Base-by-base conservation (phyloP, 2,888 invertebrate species). In the Rhimphoctona megacephalus region DNA sequence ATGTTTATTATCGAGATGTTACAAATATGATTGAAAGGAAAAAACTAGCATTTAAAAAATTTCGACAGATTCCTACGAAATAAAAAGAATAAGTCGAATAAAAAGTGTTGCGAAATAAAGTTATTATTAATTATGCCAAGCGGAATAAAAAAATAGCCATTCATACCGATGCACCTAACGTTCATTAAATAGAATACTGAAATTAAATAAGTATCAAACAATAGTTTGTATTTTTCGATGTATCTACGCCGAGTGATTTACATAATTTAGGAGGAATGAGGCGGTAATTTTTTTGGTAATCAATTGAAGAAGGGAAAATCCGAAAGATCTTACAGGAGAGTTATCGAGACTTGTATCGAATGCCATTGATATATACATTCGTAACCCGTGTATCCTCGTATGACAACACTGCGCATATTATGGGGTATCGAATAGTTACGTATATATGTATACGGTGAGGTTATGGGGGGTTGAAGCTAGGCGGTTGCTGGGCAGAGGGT, bases 401-500 rank as follows among this genome's bases (percentile, higher is more conserved):
- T 70, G 79, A 88, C 89, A 88, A 86, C 88, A 82, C 77, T 84
- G 84, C 88, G 88, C 87, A 85, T 89, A 89, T 89, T 87, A 87
- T 72, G 85, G 81, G 79, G 89, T 86, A 86, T 86, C 61, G 76
- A 54, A 80, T 61, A 67, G 73, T 64, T 9, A 22, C n/a, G 39
- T 49, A 57, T 67, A 30, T 81, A 69, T 72, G 73, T 77, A 78
- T 66, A 33, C 46, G 30, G 14, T 43, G n/a, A n/a, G 33, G n/a
- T 5, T 33, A 49, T 74, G 30, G 88, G 88, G 82, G 87, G 84
- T 87, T 83, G 85, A 74, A 86, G 74, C 85, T 81, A 72, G 78
- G 87, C 85, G 81, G 87, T 88, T 85, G 84, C 88, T 89, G 89
- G 84, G 76, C 86, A 79, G 81, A 91, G 94, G 94, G 94, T 93